A percentile compares a stretch with the other conserved stretches of the same genome.
Evolutionary conservation across 2,797 vertebrate genomes (phyloP).

Genomic region (Sebastes itinus): DNA sequence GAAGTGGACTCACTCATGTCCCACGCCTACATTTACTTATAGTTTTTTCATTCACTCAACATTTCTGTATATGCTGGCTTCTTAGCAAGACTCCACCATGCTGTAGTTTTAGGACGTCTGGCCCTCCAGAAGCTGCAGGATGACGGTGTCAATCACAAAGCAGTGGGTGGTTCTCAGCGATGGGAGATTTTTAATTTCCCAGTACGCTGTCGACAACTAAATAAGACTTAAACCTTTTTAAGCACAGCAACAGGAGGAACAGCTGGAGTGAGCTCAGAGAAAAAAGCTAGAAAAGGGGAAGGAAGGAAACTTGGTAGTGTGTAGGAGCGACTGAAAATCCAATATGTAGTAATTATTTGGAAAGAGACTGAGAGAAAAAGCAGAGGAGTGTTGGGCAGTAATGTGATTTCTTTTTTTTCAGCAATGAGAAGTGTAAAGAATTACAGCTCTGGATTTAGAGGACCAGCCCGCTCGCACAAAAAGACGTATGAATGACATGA

Average conservation of each 20-base stretch:
- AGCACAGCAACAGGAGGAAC: neutral
- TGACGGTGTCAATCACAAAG: neutral
- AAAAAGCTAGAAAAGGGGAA: neutral
- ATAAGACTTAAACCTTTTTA: neutral
- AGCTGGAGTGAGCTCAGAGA: neutral
- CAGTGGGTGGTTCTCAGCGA: constrained; percentile 2
- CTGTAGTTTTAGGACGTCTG: neutral
- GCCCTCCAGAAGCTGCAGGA: neutral
- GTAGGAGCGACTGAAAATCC: neutral
- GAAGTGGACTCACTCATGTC: neutral
- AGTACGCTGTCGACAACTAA: neutral
- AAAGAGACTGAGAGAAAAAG: neutral
- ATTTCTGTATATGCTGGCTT: neutral
- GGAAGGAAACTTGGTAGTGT: neutral
- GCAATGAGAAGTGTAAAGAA: neutral
- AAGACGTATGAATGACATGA: too few species aligned
- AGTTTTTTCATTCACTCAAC: neutral
- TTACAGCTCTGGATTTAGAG: too few species aligned
- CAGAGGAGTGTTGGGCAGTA: neutral
- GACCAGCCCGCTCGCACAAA: too few species aligned
- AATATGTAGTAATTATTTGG: neutral
- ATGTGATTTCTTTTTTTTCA: neutral
- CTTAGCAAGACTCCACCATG: neutral
- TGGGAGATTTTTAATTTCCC: constrained; percentile 9
- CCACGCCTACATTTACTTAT: neutral